Base-by-base conservation (phyloP, 2,113 vertebrate species). In the Paradoxurus hermaphroditus region DNA sequence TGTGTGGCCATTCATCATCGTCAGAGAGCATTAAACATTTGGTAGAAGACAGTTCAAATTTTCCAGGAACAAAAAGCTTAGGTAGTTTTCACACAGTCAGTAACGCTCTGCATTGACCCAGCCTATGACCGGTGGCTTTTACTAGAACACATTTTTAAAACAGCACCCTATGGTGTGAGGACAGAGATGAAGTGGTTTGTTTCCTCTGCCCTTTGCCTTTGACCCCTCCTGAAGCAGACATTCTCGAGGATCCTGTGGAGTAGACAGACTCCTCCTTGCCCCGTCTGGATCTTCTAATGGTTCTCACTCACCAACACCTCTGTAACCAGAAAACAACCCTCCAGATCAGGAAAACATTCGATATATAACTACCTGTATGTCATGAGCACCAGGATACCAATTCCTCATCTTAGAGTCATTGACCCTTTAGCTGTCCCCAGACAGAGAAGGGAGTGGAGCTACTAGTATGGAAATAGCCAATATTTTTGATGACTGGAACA, bases 51-150 rank as follows among this genome's bases (percentile, higher is more conserved):
- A n/a, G 51, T 90, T 92, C 49, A 72, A 68, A 77, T 77, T 79
- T 36, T 83, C 92, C 83, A 86, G 83, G 84, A 97, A 83, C 39
- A 21, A 27, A 59, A 56, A 89, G 16, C 25, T 25, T 75, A 77
- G 72, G 49, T 94, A 56, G 75, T n/a, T n/a, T 44, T 29, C 44
- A 7, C 91, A 72, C 29, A 85, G 63, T 19, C 82, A 25, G 16
- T 56, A 34, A 86, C 44, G 14, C 44, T 77, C 46, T 0, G 1
- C 46, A 5, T 12, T 39, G 70, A n/a, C 65, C 25, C 6, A 16
- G 44, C 86, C 63, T 46, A 59, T 29, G 78, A 25, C 67, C 1
- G 0, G 25, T 31, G 15, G 7, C 23, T 97, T 81, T 82, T 49
- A 13, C 21, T 39, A 31, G 21, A 16, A 46, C 3, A n/a, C 29